Evolutionary conservation across 2,113 vertebrate genomes (phyloP).

Genomic region (Falcunculus frontatus): DNA sequence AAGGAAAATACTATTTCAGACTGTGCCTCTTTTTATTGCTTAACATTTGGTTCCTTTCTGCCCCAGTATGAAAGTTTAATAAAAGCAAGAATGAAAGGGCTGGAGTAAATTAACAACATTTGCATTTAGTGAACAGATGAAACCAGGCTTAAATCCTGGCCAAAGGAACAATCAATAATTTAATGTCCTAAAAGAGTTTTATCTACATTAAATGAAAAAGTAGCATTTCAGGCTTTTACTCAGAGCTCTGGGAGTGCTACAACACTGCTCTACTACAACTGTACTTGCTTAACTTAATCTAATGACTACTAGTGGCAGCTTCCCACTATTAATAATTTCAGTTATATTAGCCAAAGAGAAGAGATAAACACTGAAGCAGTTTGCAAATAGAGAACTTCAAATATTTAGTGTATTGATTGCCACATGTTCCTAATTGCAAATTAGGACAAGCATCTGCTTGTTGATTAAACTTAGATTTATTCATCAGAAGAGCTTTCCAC

Average conservation of each 20-base stretch:
- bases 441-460: not conserved
- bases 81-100: not conserved
- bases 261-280: not conserved
- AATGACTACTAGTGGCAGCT: not conserved
- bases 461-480: not conserved
- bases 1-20: conserved; percentile 3
- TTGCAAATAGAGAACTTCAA: not conserved
- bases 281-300: not conserved
- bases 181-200: not conserved
- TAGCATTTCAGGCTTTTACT: not conserved
- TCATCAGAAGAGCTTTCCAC: not conserved
- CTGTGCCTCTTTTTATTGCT: not conserved
- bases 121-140: not conserved
- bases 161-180: not conserved
- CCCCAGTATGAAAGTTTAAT: not conserved
- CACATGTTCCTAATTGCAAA: not conserved
- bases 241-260: not conserved
- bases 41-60: not conserved
- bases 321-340: not conserved
- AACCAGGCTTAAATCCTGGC: not conserved
- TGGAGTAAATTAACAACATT: not conserved
- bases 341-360: not conserved
- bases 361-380: not conserved
- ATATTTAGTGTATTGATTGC: not conserved
- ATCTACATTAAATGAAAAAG: not conserved